Evolutionary conservation across 2,888 invertebrate genomes (phyloP), one percentile per base, ranked within the genome.

Genomic region (Melieria omissa): DNA sequence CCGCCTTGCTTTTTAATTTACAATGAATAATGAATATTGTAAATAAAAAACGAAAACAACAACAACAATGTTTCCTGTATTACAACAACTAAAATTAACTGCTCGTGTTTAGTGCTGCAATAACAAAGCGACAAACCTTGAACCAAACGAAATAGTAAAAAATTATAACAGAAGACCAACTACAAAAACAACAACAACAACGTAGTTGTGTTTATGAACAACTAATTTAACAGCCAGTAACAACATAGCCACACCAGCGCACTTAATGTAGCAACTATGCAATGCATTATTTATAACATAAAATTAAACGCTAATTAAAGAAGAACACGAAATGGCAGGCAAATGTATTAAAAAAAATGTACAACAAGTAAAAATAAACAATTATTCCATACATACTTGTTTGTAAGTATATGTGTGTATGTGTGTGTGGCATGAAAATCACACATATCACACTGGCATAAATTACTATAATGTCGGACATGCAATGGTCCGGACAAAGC

Each of bases 301-400:
- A 72, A 72, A 72, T 72, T 67, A 72, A 72, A 72, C 46, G 72
- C 64, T 72, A 72, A 72, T 72, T 72, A 72, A 72, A 72, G 72
- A 68, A 64, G 41, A 72, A 72, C 72, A 72, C 64, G 68, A 72
- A 71, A 71, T 55, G 12, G 14, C 12, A 44, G 14, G 3, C 45
- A 44, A 14, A 62, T 9, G 14, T 10, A 62, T 7, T 42, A 70
- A 65, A 60, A 65, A 60, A 16, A 54, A 44, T 16, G n/a, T 55
- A 44, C 4, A 47, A 41, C 16, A 60, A 14, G 55, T 6, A 12
- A 55, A n/a, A 55, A 12, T 0, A 55, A 55, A 29, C 16, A 29
- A 14, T 58, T 41, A 47, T 46, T 41, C 41, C 57, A 58, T 12
- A 7, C 41, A 57, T 45, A 57, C 29, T 42, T 42, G n/a, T 5